phyloP scores from a whole-genome alignment of 1,140 invertebrate genomes.

The Formica exsecta region DNA sequence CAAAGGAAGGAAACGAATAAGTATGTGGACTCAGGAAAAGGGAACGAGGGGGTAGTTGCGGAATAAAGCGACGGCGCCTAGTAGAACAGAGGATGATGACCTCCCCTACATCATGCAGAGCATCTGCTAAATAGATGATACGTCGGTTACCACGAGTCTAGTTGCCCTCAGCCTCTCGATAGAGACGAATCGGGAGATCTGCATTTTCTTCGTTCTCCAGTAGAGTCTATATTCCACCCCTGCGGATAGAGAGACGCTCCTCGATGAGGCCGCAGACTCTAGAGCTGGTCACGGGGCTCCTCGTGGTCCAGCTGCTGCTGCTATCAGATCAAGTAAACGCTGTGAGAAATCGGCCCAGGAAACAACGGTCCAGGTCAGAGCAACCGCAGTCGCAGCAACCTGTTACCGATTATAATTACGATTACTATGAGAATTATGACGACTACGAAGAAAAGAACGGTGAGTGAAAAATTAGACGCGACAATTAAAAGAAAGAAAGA shows the following conservation, averaged over 20 bases:
- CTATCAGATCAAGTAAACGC: slow-evolving; percentile 53
- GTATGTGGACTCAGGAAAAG: slow-evolving; percentile 34
- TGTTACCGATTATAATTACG: slow-evolving; percentile 70
- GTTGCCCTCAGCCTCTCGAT: slow-evolving; percentile 78
- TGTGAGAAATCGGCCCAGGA: slow-evolving; percentile 65
- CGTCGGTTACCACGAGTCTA: slow-evolving; percentile 74
- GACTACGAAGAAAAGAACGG: slow-evolving; percentile 81
- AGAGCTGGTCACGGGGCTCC: slow-evolving; percentile 54
- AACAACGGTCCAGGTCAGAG: slow-evolving; percentile 71
- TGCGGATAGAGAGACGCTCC: slow-evolving; percentile 14
- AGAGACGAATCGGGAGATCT: slow-evolving; percentile 72
- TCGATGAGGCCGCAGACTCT: slow-evolving; percentile 68
- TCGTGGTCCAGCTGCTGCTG: slow-evolving; percentile 67
- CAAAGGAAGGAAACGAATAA: slow-evolving; percentile 38
- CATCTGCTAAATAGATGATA: slow-evolving; percentile 82
- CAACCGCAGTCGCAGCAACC: slow-evolving; percentile 71
- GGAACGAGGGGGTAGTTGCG: slow-evolving; percentile 51
- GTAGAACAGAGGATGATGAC: slow-evolving; percentile 80
- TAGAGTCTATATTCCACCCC: slow-evolving; percentile 1
- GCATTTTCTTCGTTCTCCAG: slow-evolving; percentile 12
- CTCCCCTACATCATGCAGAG: slow-evolving; percentile 71
- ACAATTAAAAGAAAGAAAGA: neutral
- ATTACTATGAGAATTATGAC: slow-evolving; percentile 79
- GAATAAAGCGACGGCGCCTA: slow-evolving; percentile 62
- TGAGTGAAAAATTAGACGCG: slow-evolving; percentile 64